Evolutionary conservation across 2,888 invertebrate species (phyloP).

Genomic region (Nezara viridula): DNA sequence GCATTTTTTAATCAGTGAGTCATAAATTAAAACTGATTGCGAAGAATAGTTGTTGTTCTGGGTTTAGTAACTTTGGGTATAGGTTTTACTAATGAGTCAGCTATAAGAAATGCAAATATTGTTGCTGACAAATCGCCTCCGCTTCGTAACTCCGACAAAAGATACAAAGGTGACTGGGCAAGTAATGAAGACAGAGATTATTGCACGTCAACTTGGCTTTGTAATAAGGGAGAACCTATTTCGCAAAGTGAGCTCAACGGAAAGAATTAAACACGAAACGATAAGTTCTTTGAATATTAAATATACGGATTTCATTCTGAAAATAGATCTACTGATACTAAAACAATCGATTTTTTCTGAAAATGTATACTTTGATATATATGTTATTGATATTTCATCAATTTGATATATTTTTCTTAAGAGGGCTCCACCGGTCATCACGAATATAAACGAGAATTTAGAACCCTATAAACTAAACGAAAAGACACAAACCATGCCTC

Average conservation of each 20-base stretch:
- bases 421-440: too few species aligned
- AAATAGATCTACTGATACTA: neutral
- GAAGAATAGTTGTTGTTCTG: too few species aligned
- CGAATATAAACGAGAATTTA: too few species aligned
- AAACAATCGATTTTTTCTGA: too few species aligned
- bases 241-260: neutral
- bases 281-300: too few species aligned
- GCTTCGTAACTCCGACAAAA: neutral
- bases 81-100: constrained; percentile 9
- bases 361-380: too few species aligned
- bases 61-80: neutral
- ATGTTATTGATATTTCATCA: too few species aligned
- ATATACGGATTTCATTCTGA: neutral
- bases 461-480: too few species aligned
- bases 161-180: constrained; percentile 13
- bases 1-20: too few species aligned
- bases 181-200: constrained; percentile 4
- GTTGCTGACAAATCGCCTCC: constrained; percentile 31
- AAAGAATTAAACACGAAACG: neutral
- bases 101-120: constrained; percentile 32
- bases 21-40: too few species aligned
- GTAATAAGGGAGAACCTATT: constrained; percentile 2
- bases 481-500: too few species aligned
- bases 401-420: too few species aligned
- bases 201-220: neutral